A percentile compares a stretch with the other conserved stretches of the same genome.
These are phyloP conservation scores for Octopus bimaculoides DNA, from an alignment of 1,140 invertebrate species.

Conservation along the genomic window DNA sequence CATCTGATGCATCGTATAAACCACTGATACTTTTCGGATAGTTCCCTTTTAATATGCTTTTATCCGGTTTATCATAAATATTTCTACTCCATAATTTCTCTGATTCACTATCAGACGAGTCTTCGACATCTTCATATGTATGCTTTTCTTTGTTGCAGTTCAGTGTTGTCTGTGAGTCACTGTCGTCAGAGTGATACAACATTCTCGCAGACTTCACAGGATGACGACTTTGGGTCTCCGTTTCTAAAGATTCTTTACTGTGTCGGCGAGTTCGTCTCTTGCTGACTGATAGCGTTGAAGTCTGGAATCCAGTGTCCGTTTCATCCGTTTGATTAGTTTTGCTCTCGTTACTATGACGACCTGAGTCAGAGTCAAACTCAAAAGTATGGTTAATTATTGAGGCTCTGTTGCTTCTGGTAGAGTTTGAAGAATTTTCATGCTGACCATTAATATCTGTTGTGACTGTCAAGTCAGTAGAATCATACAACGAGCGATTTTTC, in stretches of 20 bases:
- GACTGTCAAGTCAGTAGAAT: background rate
- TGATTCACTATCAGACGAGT: background rate
- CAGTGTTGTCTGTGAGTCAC: background rate
- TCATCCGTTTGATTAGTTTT: background rate
- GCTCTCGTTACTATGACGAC: background rate
- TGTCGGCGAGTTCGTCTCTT: background rate
- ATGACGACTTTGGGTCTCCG: background rate
- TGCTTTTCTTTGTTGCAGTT: background rate
- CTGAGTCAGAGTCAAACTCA: background rate
- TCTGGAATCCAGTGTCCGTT: background rate
- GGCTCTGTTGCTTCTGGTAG: background rate
- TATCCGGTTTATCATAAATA: conserved; percentile 5
- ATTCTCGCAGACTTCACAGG: background rate
- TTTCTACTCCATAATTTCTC: background rate
- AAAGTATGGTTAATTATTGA: too few species aligned
- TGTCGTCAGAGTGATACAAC: background rate
- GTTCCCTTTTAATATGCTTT: background rate
- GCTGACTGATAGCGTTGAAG: background rate
- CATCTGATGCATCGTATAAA: background rate
- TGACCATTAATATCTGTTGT: background rate
- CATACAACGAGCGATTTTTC: background rate
- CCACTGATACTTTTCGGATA: background rate
- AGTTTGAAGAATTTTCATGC: background rate
- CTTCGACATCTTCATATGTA: background rate
- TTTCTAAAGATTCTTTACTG: background rate